Conservation (phyloP, 1,140 invertebrate species). For the Papilio xuthus region DNA sequence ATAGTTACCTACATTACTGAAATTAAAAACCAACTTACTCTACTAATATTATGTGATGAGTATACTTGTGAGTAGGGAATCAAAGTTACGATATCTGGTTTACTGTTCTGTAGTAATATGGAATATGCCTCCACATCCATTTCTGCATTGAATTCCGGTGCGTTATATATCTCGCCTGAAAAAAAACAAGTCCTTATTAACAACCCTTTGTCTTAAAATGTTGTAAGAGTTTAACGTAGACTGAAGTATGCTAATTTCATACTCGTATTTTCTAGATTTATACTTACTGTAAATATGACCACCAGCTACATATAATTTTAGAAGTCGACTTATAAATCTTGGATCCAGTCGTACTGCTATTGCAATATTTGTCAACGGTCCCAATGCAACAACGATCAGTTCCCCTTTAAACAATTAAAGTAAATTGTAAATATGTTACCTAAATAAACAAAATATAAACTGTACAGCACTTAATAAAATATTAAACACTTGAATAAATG, state of each 20-base stretch:
- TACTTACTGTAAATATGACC: conserved; percentile 63
- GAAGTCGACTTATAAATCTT: conserved; percentile 53
- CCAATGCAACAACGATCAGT: conserved; percentile 56
- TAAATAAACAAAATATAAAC: no score
- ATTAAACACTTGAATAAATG: background rate
- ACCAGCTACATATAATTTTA: conserved; percentile 63
- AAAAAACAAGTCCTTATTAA: conserved; percentile 22
- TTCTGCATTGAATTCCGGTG: conserved; percentile 62
- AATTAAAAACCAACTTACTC: conserved; percentile 40
- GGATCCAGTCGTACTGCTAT: conserved; percentile 62
- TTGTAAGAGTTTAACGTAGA: no score
- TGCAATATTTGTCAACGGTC: conserved; percentile 67
- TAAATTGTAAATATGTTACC: background rate
- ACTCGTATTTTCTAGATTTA: no score
- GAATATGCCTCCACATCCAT: conserved; percentile 65
- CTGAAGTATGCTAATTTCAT: no score
- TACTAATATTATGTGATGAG: conserved; percentile 43
- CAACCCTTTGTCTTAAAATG: no score
- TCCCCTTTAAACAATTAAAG: conserved; percentile 51
- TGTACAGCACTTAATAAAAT: background rate
- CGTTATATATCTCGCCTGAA: conserved; percentile 49
- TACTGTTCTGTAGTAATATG: conserved; percentile 46
- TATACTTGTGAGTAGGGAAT: conserved; percentile 59
- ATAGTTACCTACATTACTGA: no score
- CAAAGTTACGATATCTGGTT: conserved; percentile 54